Base-by-base conservation (phyloP, 1,140 invertebrate species). In the Drosophila prosaltans region DNA sequence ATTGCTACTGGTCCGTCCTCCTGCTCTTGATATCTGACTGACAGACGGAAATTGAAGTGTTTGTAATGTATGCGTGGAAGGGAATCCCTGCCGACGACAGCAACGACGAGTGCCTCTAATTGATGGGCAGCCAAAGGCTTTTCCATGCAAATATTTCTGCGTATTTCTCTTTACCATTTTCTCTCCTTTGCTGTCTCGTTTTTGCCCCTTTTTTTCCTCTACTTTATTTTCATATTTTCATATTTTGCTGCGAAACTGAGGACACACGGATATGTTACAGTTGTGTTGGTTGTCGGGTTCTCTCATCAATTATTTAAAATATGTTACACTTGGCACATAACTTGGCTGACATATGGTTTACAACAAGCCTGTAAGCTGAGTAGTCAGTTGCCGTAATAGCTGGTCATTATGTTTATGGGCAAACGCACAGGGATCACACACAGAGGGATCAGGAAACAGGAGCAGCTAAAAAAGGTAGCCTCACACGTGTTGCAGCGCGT, bases 281-380 rank as follows among this genome's bases (percentile, higher is more conserved):
- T 59, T 16, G 16, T 45, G 51, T 5, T 36, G 32, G 32, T 36
- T 36, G 3, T 45, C 30, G 54, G 39, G n/a, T 21, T 61, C 62
- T 77, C 79, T 86, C 78, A 85, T 85, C 82, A 86, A 85, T 85
- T 85, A 85, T 85, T 86, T 85, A 81, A 81, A 85, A 81, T 85
- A 81, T 86, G 82, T 72, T 86, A 81, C 82, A 85, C 82, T 81
- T 86, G 82, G 68, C 82, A 79, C 83, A 86, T 86, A 79, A 85
- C 82, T 76, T 72, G 48, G 24, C 82, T 72, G 82, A 78, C 82
- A 81, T 72, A 69, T 85, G 81, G 69, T 80, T 58, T 24, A 48
- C 45, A 48, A 45, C 68, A 40, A 43, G 24, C 63, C 45, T 39
- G 74, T 71, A 81, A 84, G 78, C 65, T 68, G 65, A 81, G 68